Evolutionary conservation across 2,797 vertebrate species (phyloP), one percentile per base, ranked within the genome.

Genomic region (Pelobates cultripes): DNA sequence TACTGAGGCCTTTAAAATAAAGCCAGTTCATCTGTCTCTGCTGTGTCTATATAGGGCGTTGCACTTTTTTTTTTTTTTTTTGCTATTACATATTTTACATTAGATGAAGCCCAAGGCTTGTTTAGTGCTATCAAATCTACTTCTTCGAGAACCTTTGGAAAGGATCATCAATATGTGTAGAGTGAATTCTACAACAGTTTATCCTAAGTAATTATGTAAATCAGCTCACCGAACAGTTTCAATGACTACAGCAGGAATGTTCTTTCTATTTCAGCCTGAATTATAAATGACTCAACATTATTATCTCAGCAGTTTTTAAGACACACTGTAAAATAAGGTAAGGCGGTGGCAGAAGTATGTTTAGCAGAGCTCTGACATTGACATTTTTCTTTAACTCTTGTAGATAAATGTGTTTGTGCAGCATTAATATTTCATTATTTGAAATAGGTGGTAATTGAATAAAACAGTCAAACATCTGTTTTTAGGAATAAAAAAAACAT

Each of bases 281-380:
- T 74, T 75, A 83, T 79, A 78, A 83, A 83, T 79, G 64, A 74
- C 77, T 83, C 71, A 9, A 79, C 77, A 75, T 83, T 76, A 77
- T 76, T 79, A 79, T 83, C 76, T 64, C 72, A 70, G 77, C 72
- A 70, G 81, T 70, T 79, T 28, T 74, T 70, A 64, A 70, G 81
- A 75, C 55, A 43, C 28, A 17, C 70, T 17, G 42, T 67, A 77
- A 77, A 66, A 41, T 75, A 70, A 60, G 53, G 47, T 75, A 70
- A 60, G 53, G 75, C 63, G 61, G 61, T 4, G 45, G 55, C 51
- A 64, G 66, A 73, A 73, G 68, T 73, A 60, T 72, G 60, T 82
- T 77, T 57, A 60, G 53, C 66, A 51, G 12, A 43, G 9, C 44
- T 40, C 57, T 74, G 73, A 78, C 45, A 44, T 70, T 55, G 51